phyloP scores from a whole-genome alignment of 2,113 vertebrate genomes.

The Ivindomyrus marchei region DNA sequence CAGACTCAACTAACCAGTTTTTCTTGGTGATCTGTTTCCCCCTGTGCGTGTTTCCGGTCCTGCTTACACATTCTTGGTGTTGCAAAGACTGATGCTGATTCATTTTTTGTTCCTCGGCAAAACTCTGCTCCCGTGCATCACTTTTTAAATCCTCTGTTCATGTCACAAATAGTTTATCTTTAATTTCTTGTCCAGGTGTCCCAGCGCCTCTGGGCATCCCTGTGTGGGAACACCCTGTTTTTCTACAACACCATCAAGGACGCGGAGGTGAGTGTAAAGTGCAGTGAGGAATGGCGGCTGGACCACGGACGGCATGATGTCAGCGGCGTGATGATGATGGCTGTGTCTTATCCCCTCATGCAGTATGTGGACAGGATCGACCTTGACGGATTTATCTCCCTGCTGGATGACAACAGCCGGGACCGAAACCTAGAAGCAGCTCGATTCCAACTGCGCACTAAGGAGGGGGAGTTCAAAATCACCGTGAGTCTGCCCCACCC shows the following conservation, averaged over 20 bases:
- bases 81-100: neutral
- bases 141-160: neutral
- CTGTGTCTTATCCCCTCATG: constrained; percentile 20
- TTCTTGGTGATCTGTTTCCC: neutral
- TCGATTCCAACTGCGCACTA: constrained; percentile 49
- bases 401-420: constrained; percentile 51
- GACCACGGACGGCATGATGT: neutral
- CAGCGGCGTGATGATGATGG: neutral
- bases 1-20: neutral
- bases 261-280: constrained; percentile 47
- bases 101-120: neutral
- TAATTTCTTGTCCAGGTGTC: constrained; percentile 52
- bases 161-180: neutral
- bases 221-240: constrained; percentile 63
- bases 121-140: neutral
- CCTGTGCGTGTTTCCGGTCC: neutral
- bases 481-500: constrained; percentile 48
- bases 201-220: constrained; percentile 65
- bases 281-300: too few species aligned
- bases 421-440: constrained; percentile 41
- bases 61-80: neutral
- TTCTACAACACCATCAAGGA: constrained; percentile 66
- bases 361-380: constrained; percentile 71
- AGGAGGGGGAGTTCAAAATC: constrained; percentile 52
- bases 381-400: constrained; percentile 49